Conservation (phyloP, 2,113 vertebrate species). For the Pyxicephalus adspersus region DNA sequence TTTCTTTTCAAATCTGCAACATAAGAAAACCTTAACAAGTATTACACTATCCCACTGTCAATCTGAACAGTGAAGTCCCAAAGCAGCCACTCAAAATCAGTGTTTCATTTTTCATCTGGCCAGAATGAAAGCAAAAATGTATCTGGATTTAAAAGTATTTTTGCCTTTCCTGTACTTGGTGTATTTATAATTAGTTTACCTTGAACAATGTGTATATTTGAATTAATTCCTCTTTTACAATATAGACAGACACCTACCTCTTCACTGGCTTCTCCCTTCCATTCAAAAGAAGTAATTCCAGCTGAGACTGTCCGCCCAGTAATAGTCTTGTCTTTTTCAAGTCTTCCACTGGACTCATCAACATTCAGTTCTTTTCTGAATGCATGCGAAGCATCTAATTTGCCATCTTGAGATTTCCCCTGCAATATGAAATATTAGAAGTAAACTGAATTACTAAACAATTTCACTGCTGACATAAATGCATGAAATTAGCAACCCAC, state of each 20-base stretch:
- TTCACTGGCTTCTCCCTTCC: background rate
- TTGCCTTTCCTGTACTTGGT: no score
- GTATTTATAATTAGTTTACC: no score
- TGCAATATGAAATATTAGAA: slow-evolving; percentile 60
- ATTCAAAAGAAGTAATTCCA: slow-evolving; percentile 23
- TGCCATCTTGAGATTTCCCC: slow-evolving; percentile 72
- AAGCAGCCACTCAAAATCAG: no score
- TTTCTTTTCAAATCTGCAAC: no score
- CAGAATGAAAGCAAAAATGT: no score
- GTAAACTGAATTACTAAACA: slow-evolving; percentile 46
- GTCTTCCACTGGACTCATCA: slow-evolving; percentile 54
- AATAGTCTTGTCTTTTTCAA: slow-evolving; percentile 34
- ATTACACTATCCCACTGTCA: no score
- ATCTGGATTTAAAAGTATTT: no score
- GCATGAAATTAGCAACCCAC: slow-evolving; percentile 55
- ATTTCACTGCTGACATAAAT: slow-evolving; percentile 46
- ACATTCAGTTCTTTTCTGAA: slow-evolving; percentile 69
- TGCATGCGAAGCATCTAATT: slow-evolving; percentile 67
- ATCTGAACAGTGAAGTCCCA: no score
- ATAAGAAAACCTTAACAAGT: no score
- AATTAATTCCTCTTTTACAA: background rate
- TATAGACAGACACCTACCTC: slow-evolving; percentile 61
- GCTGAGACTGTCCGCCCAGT: slow-evolving; percentile 11
- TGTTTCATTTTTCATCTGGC: no score
- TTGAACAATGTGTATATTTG: no score